These are phyloP conservation scores for Trichogramma evanescens DNA, from an alignment of 2,888 invertebrate genomes.

Conservation along the genomic window DNA sequence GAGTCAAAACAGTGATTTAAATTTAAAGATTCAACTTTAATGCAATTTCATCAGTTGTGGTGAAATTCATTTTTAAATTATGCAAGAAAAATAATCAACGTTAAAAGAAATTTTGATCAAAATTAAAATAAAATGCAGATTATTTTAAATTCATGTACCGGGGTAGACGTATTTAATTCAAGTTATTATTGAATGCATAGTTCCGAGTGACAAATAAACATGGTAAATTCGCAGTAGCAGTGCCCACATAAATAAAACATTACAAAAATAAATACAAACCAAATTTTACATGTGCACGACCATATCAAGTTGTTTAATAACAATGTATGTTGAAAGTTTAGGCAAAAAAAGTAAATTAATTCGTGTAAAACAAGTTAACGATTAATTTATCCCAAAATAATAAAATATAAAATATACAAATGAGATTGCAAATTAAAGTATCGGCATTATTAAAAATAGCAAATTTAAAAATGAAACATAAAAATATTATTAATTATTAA, in stretches of 20 bases:
- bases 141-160: slow-evolving; percentile 33
- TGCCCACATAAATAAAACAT: slow-evolving; percentile 40
- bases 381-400: too few relatives aligned
- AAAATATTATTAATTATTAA: slow-evolving; percentile 4
- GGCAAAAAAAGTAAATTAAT: slow-evolving; percentile 1
- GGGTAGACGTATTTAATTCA: slow-evolving; percentile 24
- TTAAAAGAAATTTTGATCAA: too few relatives aligned
- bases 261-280: slow-evolving; percentile 27
- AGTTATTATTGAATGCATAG: slow-evolving; percentile 7
- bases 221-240: slow-evolving; percentile 39
- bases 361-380: background rate
- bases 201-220: slow-evolving; percentile 31
- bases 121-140: too few relatives aligned
- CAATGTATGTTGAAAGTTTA: background rate
- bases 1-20: slow-evolving; percentile 17
- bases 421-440: too few relatives aligned
- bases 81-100: too few relatives aligned
- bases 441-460: too few relatives aligned
- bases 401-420: too few relatives aligned
- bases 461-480: too few relatives aligned
- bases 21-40: too few relatives aligned
- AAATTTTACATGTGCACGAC: slow-evolving; percentile 23
- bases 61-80: too few relatives aligned
- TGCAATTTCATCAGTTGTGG: too few relatives aligned
- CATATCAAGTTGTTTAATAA: background rate